Evolutionary conservation across 2,797 vertebrate species (phyloP).

Genomic region (Psittacula derbiana): DNA sequence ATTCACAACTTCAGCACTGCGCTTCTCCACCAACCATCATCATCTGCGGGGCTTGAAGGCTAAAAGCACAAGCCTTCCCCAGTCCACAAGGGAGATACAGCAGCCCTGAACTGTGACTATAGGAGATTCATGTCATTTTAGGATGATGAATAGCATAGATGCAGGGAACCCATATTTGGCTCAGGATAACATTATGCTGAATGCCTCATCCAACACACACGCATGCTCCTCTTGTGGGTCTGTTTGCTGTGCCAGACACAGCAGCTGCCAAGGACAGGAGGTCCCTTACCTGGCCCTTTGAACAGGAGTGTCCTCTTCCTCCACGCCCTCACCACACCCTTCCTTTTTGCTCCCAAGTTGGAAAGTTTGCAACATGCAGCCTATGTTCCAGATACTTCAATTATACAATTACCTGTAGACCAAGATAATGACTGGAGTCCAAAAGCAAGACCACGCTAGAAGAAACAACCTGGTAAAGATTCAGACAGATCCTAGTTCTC

Average conservation of each 20-base stretch:
- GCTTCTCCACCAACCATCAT: not conserved
- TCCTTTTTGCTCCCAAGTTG: not conserved
- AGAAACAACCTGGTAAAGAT: not conserved
- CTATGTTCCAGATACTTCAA: not conserved
- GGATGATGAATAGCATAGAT: not conserved
- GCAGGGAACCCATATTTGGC: not conserved
- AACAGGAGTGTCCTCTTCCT: not conserved
- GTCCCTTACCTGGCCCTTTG: not conserved
- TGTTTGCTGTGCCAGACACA: not conserved
- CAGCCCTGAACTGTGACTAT: not conserved
- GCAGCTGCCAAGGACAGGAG: not conserved
- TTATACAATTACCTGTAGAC: not conserved
- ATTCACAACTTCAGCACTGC: not conserved
- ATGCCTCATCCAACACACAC: not conserved
- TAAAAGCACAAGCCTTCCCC: not conserved
- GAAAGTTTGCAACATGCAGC: not conserved
- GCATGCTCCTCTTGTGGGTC: accelerated
- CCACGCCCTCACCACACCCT: not conserved
- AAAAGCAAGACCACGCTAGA: not conserved
- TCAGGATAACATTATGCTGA: not conserved
- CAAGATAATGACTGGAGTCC: not conserved
- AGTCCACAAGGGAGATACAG: not conserved
- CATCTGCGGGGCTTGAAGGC: no score
- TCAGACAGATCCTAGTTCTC: not conserved
- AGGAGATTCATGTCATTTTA: not conserved